Base-by-base conservation (phyloP, 2,888 invertebrate species). In the Matsumyia berberina region DNA sequence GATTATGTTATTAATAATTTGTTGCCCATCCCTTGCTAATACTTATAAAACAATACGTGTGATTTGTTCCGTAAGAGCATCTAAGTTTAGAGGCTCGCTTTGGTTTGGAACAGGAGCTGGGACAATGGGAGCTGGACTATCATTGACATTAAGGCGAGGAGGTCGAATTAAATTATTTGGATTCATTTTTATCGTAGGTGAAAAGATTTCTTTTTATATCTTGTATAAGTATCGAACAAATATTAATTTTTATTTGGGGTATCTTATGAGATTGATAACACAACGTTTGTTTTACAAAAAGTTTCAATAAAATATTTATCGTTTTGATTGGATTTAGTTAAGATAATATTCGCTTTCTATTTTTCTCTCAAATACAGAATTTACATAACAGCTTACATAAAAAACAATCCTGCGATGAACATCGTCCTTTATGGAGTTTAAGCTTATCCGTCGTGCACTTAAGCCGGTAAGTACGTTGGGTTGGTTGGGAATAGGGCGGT, bases 111-210 rank as follows among this genome's bases (percentile, higher is more conserved):
- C n/a, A n/a, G 55, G 35, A 35, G 35, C 17, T 33, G 8, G 33
- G 55, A 17, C 33, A 55, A 15, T 33, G 33, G 35, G 55, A 31
- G 55, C 55, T 33, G 55, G 35, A 35, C 15, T 55, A 9, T 35
- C 33, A 9, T 35, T 55, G 8, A 4, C 17, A 15, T 17, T 17
- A 55, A 35, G 37, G 6, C n/a, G 49, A 35, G 49, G 64, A 35
- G 49, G 37, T 64, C 17, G 29, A 19, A 49, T 64, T 19, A 64
- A 37, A 49, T 49, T 64, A 12, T 64, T 64, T 35, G 46, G n/a
- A 35, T 49, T 49, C 17, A 57, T 51, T 31, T 31, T 53, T 29
- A 53, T 24, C 1, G 42, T 9, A 53, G 12, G 31, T 31, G 31
- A 53, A 53, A 31, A 31, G 51, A 33, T 8, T 53, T 37, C 7